A percentile compares a stretch with the other conserved stretches of the same genome.
These are phyloP conservation scores for Pachycephala philippinensis DNA, from an alignment of 2,113 vertebrate genomes.

Conservation along the genomic window DNA sequence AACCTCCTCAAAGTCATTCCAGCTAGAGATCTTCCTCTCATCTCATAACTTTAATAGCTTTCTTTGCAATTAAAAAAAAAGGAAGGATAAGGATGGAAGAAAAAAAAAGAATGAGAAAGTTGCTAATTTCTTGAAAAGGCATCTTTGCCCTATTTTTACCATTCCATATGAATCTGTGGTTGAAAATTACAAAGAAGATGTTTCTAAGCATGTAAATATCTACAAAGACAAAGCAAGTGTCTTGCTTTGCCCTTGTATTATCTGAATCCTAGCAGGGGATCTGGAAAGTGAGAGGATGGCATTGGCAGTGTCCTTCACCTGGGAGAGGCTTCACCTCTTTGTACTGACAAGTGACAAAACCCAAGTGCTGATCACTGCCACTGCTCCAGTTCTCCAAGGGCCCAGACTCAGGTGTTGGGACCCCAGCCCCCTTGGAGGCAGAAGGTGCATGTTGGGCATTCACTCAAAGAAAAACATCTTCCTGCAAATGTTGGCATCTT, in stretches of 20 bases:
- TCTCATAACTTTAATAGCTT: not conserved
- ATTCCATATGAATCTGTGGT: not conserved
- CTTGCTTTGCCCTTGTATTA: not conserved
- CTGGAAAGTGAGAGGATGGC: not conserved
- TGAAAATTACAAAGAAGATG: not conserved
- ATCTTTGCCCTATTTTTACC: not conserved
- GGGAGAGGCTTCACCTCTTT: not conserved
- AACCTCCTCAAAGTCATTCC: not conserved
- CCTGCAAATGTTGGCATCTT: not conserved
- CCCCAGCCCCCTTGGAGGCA: not conserved
- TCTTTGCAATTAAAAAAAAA: not conserved
- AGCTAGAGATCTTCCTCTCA: not conserved
- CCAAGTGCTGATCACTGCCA: not conserved
- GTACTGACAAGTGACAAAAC: not conserved
- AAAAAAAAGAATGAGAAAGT: not conserved
- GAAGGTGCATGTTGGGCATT: not conserved
- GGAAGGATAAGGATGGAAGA: not conserved
- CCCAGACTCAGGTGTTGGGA: not conserved
- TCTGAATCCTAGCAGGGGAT: not conserved
- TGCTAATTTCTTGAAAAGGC: not conserved
- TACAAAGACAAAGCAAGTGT: not conserved
- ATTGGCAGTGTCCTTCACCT: not conserved
- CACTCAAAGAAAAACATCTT: not conserved
- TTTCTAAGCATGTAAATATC: not conserved
- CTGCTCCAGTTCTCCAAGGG: not conserved